These are phyloP conservation scores for Stichodactyla helianthus DNA, from an alignment of 64 coral and sea anemone species.

Conservation along the genomic window DNA sequence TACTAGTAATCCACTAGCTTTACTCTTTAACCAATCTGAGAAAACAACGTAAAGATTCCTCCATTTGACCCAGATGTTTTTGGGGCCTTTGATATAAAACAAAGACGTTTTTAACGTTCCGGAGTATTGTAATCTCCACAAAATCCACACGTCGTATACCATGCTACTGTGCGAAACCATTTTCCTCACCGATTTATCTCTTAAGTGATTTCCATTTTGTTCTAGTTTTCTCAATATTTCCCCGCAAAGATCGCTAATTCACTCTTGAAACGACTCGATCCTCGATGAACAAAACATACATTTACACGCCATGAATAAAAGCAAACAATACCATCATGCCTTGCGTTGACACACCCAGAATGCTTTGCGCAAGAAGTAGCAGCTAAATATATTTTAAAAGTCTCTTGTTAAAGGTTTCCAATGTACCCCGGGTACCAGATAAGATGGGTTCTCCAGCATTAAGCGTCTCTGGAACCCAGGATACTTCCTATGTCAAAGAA, in stretches of 20 bases:
- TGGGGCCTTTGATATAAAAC: neutral
- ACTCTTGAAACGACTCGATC: neutral
- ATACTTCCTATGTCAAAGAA: too few species aligned
- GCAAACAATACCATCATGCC: constrained; percentile 17
- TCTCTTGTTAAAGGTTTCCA: too few species aligned
- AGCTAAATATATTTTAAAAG: too few species aligned
- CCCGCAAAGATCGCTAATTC: neutral
- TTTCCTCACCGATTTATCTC: neutral
- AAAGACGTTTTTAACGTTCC: neutral
- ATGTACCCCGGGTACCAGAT: too few species aligned
- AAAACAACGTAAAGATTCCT: neutral
- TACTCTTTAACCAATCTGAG: neutral
- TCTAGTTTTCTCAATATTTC: constrained; percentile 9
- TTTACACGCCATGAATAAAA: constrained; percentile 3
- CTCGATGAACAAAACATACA: neutral
- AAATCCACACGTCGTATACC: neutral
- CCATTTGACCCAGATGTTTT: constrained; percentile 7
- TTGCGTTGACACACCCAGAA: neutral
- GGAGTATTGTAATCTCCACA: neutral
- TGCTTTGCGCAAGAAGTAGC: neutral
- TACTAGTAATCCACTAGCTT: constrained; percentile 9
- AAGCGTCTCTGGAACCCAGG: too few species aligned
- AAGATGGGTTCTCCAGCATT: too few species aligned
- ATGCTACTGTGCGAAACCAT: neutral
- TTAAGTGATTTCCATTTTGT: constrained; percentile 2